Base-by-base conservation (phyloP, 1,140 invertebrate genomes). In the Drosophila subobscura region DNA sequence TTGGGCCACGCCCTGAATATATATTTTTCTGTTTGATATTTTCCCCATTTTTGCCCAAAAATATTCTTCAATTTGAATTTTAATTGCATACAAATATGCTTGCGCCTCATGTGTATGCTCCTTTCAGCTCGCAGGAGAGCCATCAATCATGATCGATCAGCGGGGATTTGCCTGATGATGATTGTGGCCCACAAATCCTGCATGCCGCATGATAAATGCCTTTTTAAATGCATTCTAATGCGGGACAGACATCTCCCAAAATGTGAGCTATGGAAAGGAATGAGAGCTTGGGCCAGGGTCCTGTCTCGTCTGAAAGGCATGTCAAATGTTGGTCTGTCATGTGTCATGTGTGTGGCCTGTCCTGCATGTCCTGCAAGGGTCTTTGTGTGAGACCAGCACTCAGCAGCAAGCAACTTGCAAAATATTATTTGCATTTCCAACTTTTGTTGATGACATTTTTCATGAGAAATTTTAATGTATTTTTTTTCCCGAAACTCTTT, bases 361-460 rank as follows among this genome's bases (percentile, higher is more conserved):
- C 73, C 65, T 67, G 63, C 41, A 55, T 68, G 50, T 73, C 58
- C 72, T 72, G 67, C 57, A 47, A 57, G 60, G 23, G 56, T 27
- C 73, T 77, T 74, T 77, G 81, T 76, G 78, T 20, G 16, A 20
- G 16, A 20, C 16, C 16, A 88, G 83, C 84, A 88, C 80, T 84
- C 72, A 52, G 20, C 49, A 41, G 45, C 52, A 49, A 22, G 68
- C 58, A 68, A 72, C 72, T 61, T 72, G 72, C 79, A 71, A 65
- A 65, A 72, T 59, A 79, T 78, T 88, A 88, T 88, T 88, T 88
- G 83, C 83, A 86, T 86, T 86, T 86, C 83, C 55, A 86, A 86
- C 83, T 86, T 88, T 88, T 88, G 83, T 88, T 88, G 83, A 88
- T 88, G 83, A 88, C 83, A 88, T 88, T 88, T 88, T 88, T 86